These are phyloP conservation scores for Liodrosophila aerea DNA, from an alignment of 2,888 invertebrate species.

Conservation along the genomic window DNA sequence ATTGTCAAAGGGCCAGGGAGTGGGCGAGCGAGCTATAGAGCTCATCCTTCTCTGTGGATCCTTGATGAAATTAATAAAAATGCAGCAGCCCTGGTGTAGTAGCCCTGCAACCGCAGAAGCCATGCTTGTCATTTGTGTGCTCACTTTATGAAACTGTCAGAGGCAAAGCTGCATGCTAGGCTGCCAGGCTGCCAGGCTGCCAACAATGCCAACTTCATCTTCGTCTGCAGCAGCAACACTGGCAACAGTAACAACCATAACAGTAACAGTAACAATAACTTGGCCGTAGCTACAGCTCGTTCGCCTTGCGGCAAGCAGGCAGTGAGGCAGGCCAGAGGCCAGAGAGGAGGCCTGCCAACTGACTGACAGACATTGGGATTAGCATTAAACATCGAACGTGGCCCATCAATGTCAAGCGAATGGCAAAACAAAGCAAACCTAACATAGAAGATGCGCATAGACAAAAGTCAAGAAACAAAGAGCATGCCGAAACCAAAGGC, in stretches of 20 bases:
- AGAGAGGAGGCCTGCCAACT: constrained; percentile 28
- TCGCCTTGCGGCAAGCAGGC: constrained; percentile 28
- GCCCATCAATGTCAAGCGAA: constrained; percentile 44
- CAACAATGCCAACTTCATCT: constrained; percentile 69
- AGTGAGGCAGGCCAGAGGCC: constrained; percentile 10
- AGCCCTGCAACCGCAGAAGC: constrained; percentile 1
- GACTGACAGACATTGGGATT: constrained; percentile 71
- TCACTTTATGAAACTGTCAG: constrained; percentile 63
- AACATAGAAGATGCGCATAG: constrained; percentile 13
- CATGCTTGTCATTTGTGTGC: constrained; percentile 73
- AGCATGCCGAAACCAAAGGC: constrained; percentile 17
- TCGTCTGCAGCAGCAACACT: constrained; percentile 44
- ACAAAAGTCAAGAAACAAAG: constrained; percentile 4
- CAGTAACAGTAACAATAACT: constrained; percentile 59
- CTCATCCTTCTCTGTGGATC: too few species aligned
- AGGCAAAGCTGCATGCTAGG: constrained; percentile 3
- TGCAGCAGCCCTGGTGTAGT: too few species aligned
- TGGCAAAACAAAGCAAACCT: constrained; percentile 28
- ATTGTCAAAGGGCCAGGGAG: constrained; percentile 55
- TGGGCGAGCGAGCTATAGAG: constrained; percentile 42
- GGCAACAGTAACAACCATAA: constrained; percentile 30
- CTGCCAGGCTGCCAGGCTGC: constrained; percentile 34
- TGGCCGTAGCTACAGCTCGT: too few species aligned
- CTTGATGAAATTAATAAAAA: too few species aligned
- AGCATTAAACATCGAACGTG: constrained; percentile 67